phyloP scores from a whole-genome alignment of 2,888 invertebrate genomes.

The Epinotia nisella region DNA sequence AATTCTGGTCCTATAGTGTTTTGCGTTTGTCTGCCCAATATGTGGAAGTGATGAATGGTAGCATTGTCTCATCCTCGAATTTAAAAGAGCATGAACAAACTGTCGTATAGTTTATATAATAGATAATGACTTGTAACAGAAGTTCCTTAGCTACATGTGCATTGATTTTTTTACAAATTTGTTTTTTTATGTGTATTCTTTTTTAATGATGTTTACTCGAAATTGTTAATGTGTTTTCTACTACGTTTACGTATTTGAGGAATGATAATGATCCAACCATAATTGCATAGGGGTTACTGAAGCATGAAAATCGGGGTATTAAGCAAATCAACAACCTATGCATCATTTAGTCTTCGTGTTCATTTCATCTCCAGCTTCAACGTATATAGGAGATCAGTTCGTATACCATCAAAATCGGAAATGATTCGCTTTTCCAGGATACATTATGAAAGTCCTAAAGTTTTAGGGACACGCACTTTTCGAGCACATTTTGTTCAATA shows the following conservation, averaged over 20 bases:
- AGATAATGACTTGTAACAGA: conserved; percentile 52
- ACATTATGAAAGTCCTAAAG: not conserved
- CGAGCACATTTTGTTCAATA: conserved; percentile 41
- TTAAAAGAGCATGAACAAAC: not conserved
- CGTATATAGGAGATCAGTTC: not conserved
- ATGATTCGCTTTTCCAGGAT: not conserved
- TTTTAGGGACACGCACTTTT: conserved; percentile 22
- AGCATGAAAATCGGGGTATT: not conserved
- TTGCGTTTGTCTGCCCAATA: not conserved
- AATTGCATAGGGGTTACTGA: not conserved
- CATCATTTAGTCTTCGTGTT: not conserved
- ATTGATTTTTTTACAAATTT: not conserved
- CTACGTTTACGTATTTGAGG: not conserved
- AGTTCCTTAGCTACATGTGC: not conserved
- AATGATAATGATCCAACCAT: not conserved
- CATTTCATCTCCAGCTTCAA: not conserved
- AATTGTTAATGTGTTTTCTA: not conserved
- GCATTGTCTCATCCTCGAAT: not conserved
- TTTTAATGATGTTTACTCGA: not conserved
- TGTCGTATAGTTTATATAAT: not conserved
- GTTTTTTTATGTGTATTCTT: not conserved
- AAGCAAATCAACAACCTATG: not conserved
- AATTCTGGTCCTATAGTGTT: not conserved
- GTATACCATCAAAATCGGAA: not conserved
- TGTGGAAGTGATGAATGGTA: not conserved